These are phyloP conservation scores for Platalea minor DNA, from an alignment of 2,797 vertebrate species.

Conservation along the genomic window DNA sequence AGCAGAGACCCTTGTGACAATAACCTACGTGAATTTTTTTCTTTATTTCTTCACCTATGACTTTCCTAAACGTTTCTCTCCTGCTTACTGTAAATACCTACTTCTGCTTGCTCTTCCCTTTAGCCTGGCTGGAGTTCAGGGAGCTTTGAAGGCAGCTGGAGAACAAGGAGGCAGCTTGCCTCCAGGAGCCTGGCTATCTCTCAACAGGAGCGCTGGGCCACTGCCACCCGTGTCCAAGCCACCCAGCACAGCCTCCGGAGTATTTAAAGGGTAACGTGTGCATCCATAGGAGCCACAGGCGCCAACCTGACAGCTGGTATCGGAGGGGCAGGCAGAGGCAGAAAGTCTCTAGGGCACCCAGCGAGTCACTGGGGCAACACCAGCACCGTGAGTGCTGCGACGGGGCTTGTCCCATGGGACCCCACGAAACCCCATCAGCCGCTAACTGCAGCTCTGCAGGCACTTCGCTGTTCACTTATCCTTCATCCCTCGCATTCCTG, in stretches of 20 bases:
- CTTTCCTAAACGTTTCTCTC: neutral
- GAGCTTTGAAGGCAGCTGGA: neutral
- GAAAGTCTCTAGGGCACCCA: neutral
- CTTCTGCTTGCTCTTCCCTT: neutral
- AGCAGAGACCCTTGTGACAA: neutral
- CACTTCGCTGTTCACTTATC: neutral
- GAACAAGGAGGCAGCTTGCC: neutral
- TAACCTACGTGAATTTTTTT: neutral
- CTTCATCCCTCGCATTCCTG: accelerated
- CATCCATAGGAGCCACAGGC: neutral
- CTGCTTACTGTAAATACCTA: neutral
- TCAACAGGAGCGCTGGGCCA: neutral
- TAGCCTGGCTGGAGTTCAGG: neutral
- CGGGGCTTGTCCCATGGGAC: accelerated
- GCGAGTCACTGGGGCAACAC: neutral
- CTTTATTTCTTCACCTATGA: neutral
- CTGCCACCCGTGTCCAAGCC: neutral
- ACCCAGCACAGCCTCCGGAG: neutral
- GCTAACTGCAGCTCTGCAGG: neutral
- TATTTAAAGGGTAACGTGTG: neutral
- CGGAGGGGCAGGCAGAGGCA: neutral
- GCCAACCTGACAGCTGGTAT: neutral
- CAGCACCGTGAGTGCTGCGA: neutral
- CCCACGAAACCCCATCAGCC: neutral
- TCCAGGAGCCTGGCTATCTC: neutral